Conservation (phyloP, 2,888 invertebrate genomes). For the Maniola hyperantus region DNA sequence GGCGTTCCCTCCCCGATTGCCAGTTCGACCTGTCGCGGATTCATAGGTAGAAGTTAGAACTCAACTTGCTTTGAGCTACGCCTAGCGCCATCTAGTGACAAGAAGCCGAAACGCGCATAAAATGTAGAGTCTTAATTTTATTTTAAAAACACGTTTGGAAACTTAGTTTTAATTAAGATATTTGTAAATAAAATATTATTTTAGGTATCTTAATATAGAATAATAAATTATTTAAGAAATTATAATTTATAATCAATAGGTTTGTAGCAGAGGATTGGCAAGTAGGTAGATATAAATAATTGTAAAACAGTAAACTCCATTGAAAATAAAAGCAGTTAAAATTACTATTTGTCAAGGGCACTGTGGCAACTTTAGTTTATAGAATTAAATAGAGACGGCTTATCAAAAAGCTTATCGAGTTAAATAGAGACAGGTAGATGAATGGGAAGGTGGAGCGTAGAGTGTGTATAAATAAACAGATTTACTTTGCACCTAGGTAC, state of each 20-base stretch:
- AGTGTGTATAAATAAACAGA: slow-evolving; percentile 19
- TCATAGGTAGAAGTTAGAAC: too few relatives aligned
- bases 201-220: not conserved
- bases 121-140: not conserved
- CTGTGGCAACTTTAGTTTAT: not conserved
- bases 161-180: slow-evolving; percentile 7
- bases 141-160: slow-evolving; percentile 7
- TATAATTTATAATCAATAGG: not conserved
- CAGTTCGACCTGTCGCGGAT: too few relatives aligned
- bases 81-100: slow-evolving; percentile 69
- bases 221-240: not conserved
- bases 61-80: slow-evolving; percentile 34
- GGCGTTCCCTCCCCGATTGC: too few relatives aligned
- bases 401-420: not conserved
- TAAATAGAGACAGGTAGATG: slow-evolving; percentile 67
- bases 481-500: slow-evolving; percentile 1
- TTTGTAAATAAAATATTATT: not conserved
- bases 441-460: slow-evolving; percentile 66
- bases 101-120: slow-evolving; percentile 49
- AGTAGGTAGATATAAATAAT: too few relatives aligned
- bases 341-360: not conserved
- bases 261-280: too few relatives aligned
- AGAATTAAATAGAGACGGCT: not conserved
- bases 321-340: too few relatives aligned
- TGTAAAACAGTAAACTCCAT: too few relatives aligned